These are phyloP conservation scores for Kuschelorhynchus macadamiae DNA, from an alignment of 2,888 invertebrate species.

Conservation along the genomic window DNA sequence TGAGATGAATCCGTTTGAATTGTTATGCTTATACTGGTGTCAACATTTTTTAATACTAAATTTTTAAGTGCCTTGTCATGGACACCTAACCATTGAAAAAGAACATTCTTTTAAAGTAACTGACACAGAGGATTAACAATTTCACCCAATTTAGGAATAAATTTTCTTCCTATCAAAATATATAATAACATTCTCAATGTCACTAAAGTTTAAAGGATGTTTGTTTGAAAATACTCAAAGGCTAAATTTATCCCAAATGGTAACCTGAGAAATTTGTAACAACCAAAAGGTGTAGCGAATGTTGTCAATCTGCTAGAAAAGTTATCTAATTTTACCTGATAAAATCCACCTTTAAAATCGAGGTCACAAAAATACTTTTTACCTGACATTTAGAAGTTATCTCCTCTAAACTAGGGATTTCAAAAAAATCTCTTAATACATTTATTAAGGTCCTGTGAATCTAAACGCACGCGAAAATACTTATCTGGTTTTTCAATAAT, in stretches of 20 bases:
- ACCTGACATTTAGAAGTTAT: slow-evolving; percentile 11
- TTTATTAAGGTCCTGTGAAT: slow-evolving; percentile 4
- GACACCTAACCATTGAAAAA: background rate
- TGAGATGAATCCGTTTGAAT: slow-evolving; percentile 15
- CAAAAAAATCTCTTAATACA: slow-evolving; percentile 28
- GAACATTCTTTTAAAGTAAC: background rate
- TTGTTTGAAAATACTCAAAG: no score
- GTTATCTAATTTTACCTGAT: slow-evolving; percentile 26
- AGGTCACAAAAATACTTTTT: slow-evolving; percentile 33
- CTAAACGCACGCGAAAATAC: slow-evolving; percentile 43
- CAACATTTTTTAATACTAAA: slow-evolving; percentile 40
- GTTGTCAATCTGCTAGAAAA: slow-evolving; percentile 26
- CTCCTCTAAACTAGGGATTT: slow-evolving; percentile 14
- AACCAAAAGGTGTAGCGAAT: slow-evolving; percentile 14
- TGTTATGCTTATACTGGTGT: no score
- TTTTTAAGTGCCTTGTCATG: slow-evolving; percentile 36
- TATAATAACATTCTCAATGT: no score
- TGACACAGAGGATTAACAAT: background rate
- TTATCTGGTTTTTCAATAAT: slow-evolving; percentile 30
- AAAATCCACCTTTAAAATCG: slow-evolving; percentile 41
- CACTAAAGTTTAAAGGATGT: no score
- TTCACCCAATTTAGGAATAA: background rate
- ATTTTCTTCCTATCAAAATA: background rate
- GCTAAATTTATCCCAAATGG: background rate
- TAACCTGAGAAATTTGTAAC: background rate